Evolutionary conservation across 2,888 invertebrate genomes (phyloP).

Genomic region (Cheilosia impressa): DNA sequence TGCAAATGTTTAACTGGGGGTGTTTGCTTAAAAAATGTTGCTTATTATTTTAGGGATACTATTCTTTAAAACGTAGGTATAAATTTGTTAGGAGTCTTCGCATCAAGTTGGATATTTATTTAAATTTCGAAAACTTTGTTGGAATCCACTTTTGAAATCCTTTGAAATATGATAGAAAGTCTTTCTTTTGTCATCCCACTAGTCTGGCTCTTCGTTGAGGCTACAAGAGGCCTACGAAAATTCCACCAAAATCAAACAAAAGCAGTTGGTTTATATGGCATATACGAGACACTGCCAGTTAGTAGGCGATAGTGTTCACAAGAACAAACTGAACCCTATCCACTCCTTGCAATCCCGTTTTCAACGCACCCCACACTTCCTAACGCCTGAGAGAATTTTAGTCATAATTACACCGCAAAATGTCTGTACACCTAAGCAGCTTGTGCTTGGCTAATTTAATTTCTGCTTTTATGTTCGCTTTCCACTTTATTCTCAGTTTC

Average conservation of each 20-base stretch:
- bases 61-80: too few species aligned
- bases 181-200: neutral
- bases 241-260: slow-evolving; percentile 43
- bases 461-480: slow-evolving; percentile 36
- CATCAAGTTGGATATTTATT: too few species aligned
- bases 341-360: neutral
- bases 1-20: neutral
- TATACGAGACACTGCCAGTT: too few species aligned
- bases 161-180: too few species aligned
- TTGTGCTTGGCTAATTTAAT: slow-evolving; percentile 67
- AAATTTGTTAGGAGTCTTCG: too few species aligned
- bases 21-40: neutral
- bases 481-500: neutral
- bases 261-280: slow-evolving; percentile 35
- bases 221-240: slow-evolving; percentile 19
- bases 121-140: too few species aligned
- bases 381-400: slow-evolving; percentile 15
- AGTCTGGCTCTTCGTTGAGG: neutral
- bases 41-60: neutral
- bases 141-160: too few species aligned
- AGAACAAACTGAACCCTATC: slow-evolving; percentile 5
- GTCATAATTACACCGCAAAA: slow-evolving; percentile 59
- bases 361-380: neutral
- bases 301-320: too few species aligned
- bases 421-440: slow-evolving; percentile 57